Evolutionary conservation across 2,113 vertebrate genomes (phyloP).

Genomic region (Sinosuthora webbiana): DNA sequence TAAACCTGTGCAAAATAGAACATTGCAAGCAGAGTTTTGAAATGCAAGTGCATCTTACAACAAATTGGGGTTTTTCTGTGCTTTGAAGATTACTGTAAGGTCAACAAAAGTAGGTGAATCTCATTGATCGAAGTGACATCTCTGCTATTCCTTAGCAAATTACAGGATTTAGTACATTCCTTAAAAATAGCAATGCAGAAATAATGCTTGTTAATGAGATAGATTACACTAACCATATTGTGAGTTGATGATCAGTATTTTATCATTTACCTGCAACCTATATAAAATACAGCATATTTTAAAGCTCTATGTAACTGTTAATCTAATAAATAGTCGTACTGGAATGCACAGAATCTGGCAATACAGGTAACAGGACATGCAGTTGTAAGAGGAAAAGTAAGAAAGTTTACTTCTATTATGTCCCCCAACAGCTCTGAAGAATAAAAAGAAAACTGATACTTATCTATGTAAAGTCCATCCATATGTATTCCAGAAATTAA

Average conservation of each 20-base stretch:
- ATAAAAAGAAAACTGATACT: neutral
- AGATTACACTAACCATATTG: neutral
- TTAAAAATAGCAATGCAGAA: neutral
- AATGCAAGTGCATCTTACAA: neutral
- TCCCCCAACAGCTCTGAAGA: neutral
- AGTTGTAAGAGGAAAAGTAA: neutral
- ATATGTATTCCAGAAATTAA: neutral
- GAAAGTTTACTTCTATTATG: neutral
- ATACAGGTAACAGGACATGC: neutral
- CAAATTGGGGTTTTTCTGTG: neutral
- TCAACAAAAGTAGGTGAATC: neutral
- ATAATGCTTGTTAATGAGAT: neutral
- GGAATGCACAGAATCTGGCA: neutral
- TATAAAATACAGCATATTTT: neutral
- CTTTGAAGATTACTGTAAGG: neutral
- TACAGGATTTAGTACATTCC: neutral
- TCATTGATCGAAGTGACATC: neutral
- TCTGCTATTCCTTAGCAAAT: neutral
- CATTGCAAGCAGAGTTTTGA: neutral
- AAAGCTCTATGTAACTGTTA: neutral
- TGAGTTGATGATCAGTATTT: neutral
- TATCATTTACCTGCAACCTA: neutral
- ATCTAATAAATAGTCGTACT: neutral
- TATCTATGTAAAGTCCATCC: neutral
- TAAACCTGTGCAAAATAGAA: constrained; percentile 71